Percentiles rank a stretch among this genome's conserved stretches.
Evolutionary conservation across 2,113 vertebrate genomes (phyloP).

Genomic region (Eolophus roseicapilla): DNA sequence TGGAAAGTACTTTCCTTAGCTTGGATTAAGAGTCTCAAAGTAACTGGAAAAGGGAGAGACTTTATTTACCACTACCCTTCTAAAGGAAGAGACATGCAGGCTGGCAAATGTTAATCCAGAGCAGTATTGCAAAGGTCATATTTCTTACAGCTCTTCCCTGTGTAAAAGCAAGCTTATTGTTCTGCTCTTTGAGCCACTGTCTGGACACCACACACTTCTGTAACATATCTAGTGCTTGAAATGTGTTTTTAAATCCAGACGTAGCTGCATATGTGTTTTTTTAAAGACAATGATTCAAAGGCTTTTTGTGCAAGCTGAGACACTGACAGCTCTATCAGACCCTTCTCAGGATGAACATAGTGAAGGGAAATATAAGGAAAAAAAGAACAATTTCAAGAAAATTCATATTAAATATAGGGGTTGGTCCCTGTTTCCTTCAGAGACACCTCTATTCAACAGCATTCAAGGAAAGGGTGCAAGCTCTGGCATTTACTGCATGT

Average conservation of each 20-base stretch:
- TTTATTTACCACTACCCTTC: not conserved
- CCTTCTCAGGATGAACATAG: not conserved
- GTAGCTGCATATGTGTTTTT: not conserved
- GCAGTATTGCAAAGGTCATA: not conserved
- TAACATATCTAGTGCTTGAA: not conserved
- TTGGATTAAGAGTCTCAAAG: not conserved
- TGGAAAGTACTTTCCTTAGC: not conserved
- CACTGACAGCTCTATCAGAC: not conserved
- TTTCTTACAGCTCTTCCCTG: not conserved
- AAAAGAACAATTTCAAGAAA: not conserved
- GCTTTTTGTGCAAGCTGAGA: not conserved
- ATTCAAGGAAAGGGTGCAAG: not conserved
- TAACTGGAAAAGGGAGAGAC: not conserved
- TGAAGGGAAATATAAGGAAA: not conserved
- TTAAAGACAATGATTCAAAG: not conserved
- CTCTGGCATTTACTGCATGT: not conserved
- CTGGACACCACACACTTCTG: not conserved
- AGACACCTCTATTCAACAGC: not conserved
- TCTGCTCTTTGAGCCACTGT: not conserved
- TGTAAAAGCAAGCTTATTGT: not conserved
- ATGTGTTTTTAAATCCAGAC: not conserved
- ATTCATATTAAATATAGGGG: accelerated
- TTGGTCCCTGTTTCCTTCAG: not conserved
- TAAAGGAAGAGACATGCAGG: not conserved
- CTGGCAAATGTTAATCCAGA: not conserved